Evolutionary conservation across 2,888 invertebrate species (phyloP).

Genomic region (Brachypalpus laphriformis): DNA sequence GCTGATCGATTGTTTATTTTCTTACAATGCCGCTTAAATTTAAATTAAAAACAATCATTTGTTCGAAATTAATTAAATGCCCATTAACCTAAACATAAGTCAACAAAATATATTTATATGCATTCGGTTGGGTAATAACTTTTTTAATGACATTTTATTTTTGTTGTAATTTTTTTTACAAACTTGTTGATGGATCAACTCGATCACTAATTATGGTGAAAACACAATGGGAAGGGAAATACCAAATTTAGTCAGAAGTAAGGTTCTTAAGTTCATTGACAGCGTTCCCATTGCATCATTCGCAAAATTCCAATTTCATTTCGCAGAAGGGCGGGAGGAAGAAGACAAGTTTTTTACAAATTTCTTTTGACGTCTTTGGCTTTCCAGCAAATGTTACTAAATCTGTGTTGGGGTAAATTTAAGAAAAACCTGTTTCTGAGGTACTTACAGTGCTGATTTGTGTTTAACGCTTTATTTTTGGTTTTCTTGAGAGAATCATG

Average conservation of each 20-base stretch:
- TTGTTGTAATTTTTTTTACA: neutral
- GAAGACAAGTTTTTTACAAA: neutral
- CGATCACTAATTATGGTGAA: neutral
- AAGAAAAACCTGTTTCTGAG: conserved; percentile 9
- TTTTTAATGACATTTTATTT: neutral
- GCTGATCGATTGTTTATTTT: too few relatives aligned
- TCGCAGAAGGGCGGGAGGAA: neutral
- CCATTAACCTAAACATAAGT: neutral
- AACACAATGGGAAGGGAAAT: neutral
- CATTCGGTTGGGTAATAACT: neutral
- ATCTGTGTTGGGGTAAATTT: neutral
- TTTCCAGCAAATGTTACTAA: neutral
- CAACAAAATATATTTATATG: neutral
- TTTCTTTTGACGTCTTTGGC: neutral
- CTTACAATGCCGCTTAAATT: too few relatives aligned
- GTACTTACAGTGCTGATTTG: neutral
- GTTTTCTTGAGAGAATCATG: neutral
- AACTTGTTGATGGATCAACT: neutral
- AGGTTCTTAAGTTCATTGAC: conserved; percentile 3
- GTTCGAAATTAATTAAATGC: neutral
- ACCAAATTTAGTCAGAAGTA: neutral
- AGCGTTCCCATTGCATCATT: conserved; percentile 12
- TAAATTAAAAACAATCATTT: neutral
- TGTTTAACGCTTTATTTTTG: neutral
- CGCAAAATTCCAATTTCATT: neutral